A percentile compares a stretch with the other conserved stretches of the same genome.
phyloP scores from a whole-genome alignment of 1,140 invertebrate species.

The Drosophila busckii region DNA sequence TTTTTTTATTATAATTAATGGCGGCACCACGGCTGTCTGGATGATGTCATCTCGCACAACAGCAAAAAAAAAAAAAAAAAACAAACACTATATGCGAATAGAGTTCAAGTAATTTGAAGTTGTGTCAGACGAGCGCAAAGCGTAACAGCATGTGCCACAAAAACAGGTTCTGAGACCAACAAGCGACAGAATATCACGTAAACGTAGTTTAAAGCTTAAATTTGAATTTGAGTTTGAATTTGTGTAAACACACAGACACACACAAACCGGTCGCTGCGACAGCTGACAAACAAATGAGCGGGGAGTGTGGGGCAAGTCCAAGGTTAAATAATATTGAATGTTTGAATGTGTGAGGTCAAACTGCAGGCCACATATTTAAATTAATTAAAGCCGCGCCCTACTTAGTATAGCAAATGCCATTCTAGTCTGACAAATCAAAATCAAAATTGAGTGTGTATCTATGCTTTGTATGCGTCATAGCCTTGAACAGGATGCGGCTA shows the following conservation, averaged over 20 bases:
- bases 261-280: conserved; percentile 22
- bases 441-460: conserved; percentile 4
- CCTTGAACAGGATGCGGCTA: conserved; percentile 36
- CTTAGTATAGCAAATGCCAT: conserved; percentile 1
- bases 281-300: conserved; percentile 17
- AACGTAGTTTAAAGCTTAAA: conserved; percentile 14
- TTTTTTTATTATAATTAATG: conserved; percentile 66
- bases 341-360: conserved; percentile 40
- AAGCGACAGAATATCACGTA: conserved; percentile 22
- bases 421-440: conserved; percentile 37
- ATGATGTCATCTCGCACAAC: conserved; percentile 73
- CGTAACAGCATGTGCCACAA: conserved; percentile 10
- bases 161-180: conserved; percentile 66
- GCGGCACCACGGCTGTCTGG: conserved; percentile 37
- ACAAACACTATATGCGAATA: conserved; percentile 11
- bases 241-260: conserved; percentile 40
- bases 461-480: conserved; percentile 48
- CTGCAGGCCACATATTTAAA: conserved; percentile 59
- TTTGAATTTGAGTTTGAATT: conserved; percentile 18
- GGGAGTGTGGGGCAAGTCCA: conserved; percentile 53
- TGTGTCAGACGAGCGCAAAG: conserved; percentile 27
- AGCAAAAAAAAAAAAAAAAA: too few relatives aligned
- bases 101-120: conserved; percentile 40
- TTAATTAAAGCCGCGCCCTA: conserved; percentile 60
- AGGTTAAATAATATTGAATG: conserved; percentile 42